Percentiles rank a stretch among this genome's conserved stretches.
These are phyloP conservation scores for Antheraea pernyi DNA, from an alignment of 1,140 invertebrate genomes.

Conservation along the genomic window DNA sequence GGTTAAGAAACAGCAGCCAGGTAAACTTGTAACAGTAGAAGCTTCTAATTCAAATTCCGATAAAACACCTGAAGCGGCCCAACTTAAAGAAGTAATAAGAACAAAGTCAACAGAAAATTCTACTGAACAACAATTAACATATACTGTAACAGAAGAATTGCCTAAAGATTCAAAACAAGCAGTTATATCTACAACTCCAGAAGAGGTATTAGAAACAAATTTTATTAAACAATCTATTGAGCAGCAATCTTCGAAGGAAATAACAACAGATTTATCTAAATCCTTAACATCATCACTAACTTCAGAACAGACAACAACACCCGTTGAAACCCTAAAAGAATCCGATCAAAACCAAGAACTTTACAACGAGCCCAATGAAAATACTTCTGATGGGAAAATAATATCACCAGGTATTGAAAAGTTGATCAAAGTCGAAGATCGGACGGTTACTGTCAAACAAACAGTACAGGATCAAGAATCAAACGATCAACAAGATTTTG, in stretches of 20 bases:
- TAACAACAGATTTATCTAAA: background rate
- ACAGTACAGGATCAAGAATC: conserved; percentile 8
- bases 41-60: background rate
- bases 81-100: too few relatives aligned
- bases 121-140: background rate
- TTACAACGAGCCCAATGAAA: background rate
- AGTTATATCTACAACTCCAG: background rate
- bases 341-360: conserved; percentile 17
- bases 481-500: conserved; percentile 19
- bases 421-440: conserved; percentile 1
- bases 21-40: background rate
- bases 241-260: background rate
- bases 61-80: background rate
- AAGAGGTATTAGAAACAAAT: background rate
- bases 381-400: background rate
- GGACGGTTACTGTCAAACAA: background rate
- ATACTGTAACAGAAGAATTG: background rate
- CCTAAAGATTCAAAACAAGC: background rate
- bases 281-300: background rate
- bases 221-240: conserved; percentile 5
- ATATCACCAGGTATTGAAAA: background rate
- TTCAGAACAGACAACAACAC: conserved; percentile 1
- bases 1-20: background rate
- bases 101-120: too few relatives aligned
- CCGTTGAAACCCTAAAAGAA: conserved; percentile 14